A percentile compares a stretch with the other conserved stretches of the same genome.
phyloP scores from a whole-genome alignment of 2,113 vertebrate species.

The Morphnarchus princeps region DNA sequence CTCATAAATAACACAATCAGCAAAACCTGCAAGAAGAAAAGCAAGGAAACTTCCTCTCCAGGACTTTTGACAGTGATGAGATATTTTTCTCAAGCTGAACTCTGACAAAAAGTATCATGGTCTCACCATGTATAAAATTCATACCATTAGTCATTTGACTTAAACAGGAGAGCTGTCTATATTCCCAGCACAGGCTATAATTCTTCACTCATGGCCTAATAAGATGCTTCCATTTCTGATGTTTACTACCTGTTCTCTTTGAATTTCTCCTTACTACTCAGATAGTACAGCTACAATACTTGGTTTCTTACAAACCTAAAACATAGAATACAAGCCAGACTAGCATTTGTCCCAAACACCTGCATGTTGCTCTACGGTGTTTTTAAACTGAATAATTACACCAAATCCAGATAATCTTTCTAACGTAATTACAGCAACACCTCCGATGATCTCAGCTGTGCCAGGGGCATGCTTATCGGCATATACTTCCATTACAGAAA shows the following conservation, averaged over 20 bases:
- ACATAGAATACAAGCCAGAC: not conserved
- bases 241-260: not conserved
- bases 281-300: not conserved
- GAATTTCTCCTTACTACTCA: not conserved
- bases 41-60: not conserved
- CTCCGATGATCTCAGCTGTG: not conserved
- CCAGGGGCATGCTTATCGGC: not conserved
- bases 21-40: not conserved
- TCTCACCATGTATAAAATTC: not conserved
- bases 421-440: not conserved
- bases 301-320: not conserved
- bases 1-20: not conserved
- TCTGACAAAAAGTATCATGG: not conserved
- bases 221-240: not conserved
- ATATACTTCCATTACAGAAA: not conserved
- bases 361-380: fast-evolving
- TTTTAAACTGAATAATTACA: not conserved
- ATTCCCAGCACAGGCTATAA: not conserved
- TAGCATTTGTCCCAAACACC: not conserved
- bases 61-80: not conserved
- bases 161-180: not conserved
- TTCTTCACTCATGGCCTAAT: not conserved
- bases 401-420: not conserved
- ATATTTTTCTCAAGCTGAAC: not conserved
- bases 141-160: not conserved